Percentiles rank a stretch among this genome's conserved stretches.
Evolutionary conservation across 2,797 vertebrate species (phyloP).

Genomic region (Ctenochaetus hawaiiensis): DNA sequence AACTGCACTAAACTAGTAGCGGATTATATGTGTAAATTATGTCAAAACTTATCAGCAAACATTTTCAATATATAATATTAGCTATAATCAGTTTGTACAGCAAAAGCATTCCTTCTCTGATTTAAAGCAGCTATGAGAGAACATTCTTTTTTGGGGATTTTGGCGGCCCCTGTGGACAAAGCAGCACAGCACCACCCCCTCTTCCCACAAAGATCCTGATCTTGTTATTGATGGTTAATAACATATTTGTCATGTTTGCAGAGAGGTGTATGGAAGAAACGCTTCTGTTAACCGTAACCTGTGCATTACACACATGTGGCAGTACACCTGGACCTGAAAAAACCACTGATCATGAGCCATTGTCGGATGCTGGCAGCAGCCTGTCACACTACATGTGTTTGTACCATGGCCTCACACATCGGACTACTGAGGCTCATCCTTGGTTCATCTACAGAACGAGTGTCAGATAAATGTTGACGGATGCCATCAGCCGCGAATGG

Average conservation of each 20-base stretch:
- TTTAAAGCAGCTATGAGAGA: too few relatives aligned
- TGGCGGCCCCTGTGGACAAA: too few relatives aligned
- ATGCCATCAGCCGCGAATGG: neutral
- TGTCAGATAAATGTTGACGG: neutral
- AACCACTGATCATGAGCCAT: neutral
- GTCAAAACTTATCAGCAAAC: neutral
- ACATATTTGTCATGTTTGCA: too few relatives aligned
- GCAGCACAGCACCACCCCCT: too few relatives aligned
- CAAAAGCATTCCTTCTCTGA: neutral
- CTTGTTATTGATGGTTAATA: too few relatives aligned
- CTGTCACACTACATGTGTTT: neutral
- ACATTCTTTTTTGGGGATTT: too few relatives aligned
- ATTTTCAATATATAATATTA: conserved; percentile 1
- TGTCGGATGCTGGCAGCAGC: neutral
- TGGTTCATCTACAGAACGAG: neutral
- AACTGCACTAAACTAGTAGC: neutral
- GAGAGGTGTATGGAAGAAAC: too few relatives aligned
- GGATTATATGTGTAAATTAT: neutral
- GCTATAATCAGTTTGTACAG: neutral
- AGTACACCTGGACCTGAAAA: neutral
- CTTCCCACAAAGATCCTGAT: too few relatives aligned
- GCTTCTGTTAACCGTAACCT: too few relatives aligned
- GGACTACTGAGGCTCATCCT: neutral
- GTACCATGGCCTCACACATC: neutral
- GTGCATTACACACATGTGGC: too few relatives aligned